These are phyloP conservation scores for Phyllostomus hastatus DNA, from an alignment of 2,113 vertebrate species.

Conservation along the genomic window DNA sequence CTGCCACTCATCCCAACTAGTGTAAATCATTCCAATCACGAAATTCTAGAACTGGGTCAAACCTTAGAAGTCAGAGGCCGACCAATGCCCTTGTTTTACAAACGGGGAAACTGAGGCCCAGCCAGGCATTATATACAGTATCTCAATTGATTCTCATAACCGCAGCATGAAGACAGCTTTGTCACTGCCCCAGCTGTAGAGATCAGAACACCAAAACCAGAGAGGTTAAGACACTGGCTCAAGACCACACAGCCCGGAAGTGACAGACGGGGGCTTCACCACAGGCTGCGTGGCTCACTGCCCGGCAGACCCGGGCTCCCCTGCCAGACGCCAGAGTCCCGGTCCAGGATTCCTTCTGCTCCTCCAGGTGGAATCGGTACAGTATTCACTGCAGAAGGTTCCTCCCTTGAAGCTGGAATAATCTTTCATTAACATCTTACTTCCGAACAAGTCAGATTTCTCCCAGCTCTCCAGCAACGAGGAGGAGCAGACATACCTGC, in stretches of 20 bases:
- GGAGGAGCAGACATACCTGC: conserved; percentile 69
- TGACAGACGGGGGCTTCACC: not conserved
- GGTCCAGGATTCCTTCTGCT: not conserved
- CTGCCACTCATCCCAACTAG: not conserved
- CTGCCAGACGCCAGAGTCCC: not conserved
- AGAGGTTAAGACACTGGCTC: not conserved
- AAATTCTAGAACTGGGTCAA: not conserved
- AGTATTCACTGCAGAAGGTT: not conserved
- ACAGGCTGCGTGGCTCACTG: not conserved
- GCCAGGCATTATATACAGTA: not conserved
- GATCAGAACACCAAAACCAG: not conserved
- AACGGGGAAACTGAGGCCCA: not conserved
- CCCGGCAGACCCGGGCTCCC: not conserved
- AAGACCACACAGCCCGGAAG: not conserved
- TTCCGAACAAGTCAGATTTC: not conserved
- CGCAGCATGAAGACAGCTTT: not conserved
- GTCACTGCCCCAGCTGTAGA: not conserved
- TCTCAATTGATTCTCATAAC: not conserved
- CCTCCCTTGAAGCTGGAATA: not conserved
- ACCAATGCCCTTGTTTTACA: not conserved
- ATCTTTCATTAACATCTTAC: not conserved
- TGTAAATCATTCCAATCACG: not conserved
- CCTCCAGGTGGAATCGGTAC: not conserved
- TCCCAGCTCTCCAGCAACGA: not conserved
- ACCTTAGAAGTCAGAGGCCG: not conserved